These are phyloP conservation scores for Megamerina dolium DNA, from an alignment of 2,888 invertebrate genomes.

Conservation along the genomic window DNA sequence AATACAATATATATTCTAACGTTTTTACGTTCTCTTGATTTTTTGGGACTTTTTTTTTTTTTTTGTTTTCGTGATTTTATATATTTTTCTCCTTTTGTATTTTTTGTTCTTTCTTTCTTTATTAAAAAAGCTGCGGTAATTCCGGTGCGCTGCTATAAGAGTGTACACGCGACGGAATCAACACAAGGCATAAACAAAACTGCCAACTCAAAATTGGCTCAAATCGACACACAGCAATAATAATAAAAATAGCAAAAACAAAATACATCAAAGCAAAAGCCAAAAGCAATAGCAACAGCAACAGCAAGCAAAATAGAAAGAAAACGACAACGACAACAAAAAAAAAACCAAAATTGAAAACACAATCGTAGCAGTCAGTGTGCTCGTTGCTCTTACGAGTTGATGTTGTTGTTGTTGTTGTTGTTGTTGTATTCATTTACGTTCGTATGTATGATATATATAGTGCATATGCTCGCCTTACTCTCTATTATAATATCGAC, in stretches of 20 bases:
- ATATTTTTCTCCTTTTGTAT: neutral
- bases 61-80: neutral
- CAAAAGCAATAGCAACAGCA: too few species aligned
- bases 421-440: too few species aligned
- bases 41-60: neutral
- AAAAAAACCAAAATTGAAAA: too few species aligned
- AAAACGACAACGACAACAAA: too few species aligned
- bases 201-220: conserved; percentile 47
- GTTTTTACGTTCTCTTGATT: neutral
- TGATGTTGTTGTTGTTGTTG: too few species aligned
- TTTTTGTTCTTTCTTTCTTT: neutral
- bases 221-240: conserved; percentile 31
- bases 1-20: neutral
- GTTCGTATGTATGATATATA: too few species aligned
- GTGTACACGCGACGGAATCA: conserved; percentile 30
- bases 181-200: conserved; percentile 45
- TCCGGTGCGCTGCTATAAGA: conserved; percentile 7
- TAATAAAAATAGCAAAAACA: neutral
- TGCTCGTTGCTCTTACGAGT: too few species aligned
- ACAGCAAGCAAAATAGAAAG: too few species aligned
- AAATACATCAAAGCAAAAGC: too few species aligned
- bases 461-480: too few species aligned
- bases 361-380: too few species aligned
- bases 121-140: neutral
- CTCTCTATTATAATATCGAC: too few species aligned